Evolutionary conservation across 2,888 invertebrate species (phyloP), one percentile per base, ranked within the genome.

Genomic region (Hoplodrina ambigua): DNA sequence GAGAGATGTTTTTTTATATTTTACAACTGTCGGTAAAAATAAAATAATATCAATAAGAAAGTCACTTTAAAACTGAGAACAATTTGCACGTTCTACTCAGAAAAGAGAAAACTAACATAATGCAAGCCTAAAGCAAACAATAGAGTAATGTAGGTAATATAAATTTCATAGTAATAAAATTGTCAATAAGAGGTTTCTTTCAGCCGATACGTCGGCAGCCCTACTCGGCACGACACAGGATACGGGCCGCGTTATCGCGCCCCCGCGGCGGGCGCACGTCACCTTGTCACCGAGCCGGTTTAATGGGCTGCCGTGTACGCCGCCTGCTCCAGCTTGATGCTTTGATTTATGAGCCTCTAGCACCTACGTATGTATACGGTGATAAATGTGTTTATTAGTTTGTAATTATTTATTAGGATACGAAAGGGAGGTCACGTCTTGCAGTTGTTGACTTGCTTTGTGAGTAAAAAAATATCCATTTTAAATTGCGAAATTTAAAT

Each of bases 211-310:
- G 53, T 69, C 30, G 82, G 57, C 81, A 85, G 63, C 85, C 85
- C 83, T 85, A 82, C 68, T 57, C 72, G 64, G 66, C 89, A 87
- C 89, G 89, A 88, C 89, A 86, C 90, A 91, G 92, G 92, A 91
- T 91, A 92, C 93, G 92, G 90, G 92, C 91, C 90, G 88, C 92
- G 91, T 91, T 92, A 93, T 93, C 93, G 92, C 92, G 90, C 92
- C 90, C 90, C 90, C 90, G 91, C 91, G 89, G 90, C 88, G 89
- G 89, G 90, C 86, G 85, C 88, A 88, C 94, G 94, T 94, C 94
- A 93, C 94, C 94, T 94, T 94, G 94, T 94, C 94, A 94, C 94
- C 94, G 94, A 93, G 91, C 92, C 93, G 90, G 89, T 93, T 93
- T 95, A 94, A 95, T 94, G 94, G 93, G 92, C 92, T 91, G 92